A percentile compares a stretch with the other conserved stretches of the same genome.
Conservation (phyloP, 1,140 invertebrate species). For the Andrena cerasifolii region DNA sequence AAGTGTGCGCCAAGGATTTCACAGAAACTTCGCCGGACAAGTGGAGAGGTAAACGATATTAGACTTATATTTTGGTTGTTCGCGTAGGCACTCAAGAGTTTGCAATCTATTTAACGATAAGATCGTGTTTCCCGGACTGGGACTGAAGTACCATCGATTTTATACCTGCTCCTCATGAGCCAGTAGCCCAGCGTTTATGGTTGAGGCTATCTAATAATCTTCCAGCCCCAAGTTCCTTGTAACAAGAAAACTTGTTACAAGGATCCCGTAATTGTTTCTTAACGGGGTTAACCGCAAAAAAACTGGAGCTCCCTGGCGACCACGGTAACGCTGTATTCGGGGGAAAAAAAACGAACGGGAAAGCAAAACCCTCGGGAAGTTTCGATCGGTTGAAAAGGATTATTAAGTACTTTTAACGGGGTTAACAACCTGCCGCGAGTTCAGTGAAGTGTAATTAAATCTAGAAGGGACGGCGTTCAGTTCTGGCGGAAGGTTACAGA, state of each 20-base stretch:
- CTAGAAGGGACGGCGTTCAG: slow-evolving; percentile 32
- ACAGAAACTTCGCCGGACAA: too few relatives aligned
- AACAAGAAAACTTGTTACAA: slow-evolving; percentile 14
- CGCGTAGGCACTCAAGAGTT: too few relatives aligned
- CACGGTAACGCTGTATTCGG: not conserved
- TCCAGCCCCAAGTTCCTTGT: not conserved
- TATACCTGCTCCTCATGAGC: not conserved
- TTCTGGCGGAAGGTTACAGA: slow-evolving; percentile 38
- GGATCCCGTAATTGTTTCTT: slow-evolving; percentile 4
- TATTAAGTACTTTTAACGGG: slow-evolving; percentile 44
- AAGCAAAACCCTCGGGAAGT: slow-evolving; percentile 1
- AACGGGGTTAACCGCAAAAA: not conserved
- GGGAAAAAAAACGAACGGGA: not conserved
- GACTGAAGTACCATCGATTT: not conserved
- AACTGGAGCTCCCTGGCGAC: not conserved
- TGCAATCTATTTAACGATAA: too few relatives aligned
- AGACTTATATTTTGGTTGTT: too few relatives aligned
- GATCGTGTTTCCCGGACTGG: too few relatives aligned
- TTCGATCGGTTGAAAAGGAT: slow-evolving; percentile 29
- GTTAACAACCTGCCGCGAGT: slow-evolving; percentile 40
- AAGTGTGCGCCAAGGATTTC: too few relatives aligned
- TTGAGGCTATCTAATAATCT: not conserved
- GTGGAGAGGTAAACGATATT: too few relatives aligned
- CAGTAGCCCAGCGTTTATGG: not conserved
- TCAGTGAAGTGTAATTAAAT: slow-evolving; percentile 45